A percentile compares a stretch with the other conserved stretches of the same genome.
phyloP scores from a whole-genome alignment of 2,888 invertebrate genomes.

The Mechanitis messenoides region DNA sequence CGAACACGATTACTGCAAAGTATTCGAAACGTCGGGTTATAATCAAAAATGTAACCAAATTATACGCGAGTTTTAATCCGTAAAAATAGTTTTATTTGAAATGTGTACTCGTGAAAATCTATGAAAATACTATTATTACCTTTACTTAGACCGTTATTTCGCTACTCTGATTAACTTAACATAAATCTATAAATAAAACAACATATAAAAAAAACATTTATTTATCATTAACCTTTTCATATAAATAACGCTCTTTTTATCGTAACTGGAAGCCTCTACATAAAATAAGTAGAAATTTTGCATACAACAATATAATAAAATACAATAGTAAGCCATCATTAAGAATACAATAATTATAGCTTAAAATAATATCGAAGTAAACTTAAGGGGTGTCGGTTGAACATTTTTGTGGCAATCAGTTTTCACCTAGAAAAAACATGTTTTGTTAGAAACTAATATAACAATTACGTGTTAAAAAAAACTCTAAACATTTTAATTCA shows the following conservation, averaged over 20 bases:
- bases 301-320: slow-evolving; percentile 39
- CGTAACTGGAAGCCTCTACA: slow-evolving; percentile 74
- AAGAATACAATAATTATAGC: slow-evolving; percentile 27
- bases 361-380: slow-evolving; percentile 37
- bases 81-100: no score
- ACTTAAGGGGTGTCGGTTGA: slow-evolving; percentile 42
- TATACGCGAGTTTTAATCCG: no score
- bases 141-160: no score
- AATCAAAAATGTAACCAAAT: no score
- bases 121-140: no score
- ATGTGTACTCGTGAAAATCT: no score
- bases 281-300: slow-evolving; percentile 44
- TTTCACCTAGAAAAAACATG: slow-evolving; percentile 67
- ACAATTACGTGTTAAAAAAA: no score
- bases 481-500: no score
- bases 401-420: slow-evolving; percentile 53
- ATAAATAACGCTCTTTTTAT: slow-evolving; percentile 70
- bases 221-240: slow-evolving; percentile 65
- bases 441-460: background rate
- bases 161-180: no score
- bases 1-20: no score
- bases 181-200: slow-evolving; percentile 38
- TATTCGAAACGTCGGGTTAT: no score
- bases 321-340: slow-evolving; percentile 34
- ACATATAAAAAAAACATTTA: slow-evolving; percentile 59